Base-by-base conservation (phyloP, 2,888 invertebrate genomes). In the Lapara coniferarum region DNA sequence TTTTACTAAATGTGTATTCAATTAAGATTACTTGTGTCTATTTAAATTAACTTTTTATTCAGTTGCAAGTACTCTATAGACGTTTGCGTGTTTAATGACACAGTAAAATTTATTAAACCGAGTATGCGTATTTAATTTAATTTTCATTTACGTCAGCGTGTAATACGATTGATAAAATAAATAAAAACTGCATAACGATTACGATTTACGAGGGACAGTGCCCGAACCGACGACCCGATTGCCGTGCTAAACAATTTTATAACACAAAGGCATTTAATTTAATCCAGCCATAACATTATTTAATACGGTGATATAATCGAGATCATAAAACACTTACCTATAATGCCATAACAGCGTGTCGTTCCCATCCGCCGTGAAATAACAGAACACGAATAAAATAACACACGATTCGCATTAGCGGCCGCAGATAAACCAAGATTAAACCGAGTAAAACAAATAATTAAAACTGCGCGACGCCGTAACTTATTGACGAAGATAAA, bases 221-320 rank as follows among this genome's bases (percentile, higher is more conserved):
- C 68, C 72, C 69, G 70, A 75, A 13, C 19, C 13, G 63, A 10
- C 49, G 49, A 19, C 13, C 46, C 19, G 49, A 78, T 74, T 74
- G 71, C 74, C 72, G 69, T 75, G 75, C 80, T 75, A 69, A 78
- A 81, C 76, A 79, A 74, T 81, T 84, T 81, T 82, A 84, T 83
- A 75, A 81, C 78, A 75, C 76, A 77, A 78, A 77, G 76, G 75
- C 77, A 74, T 82, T 84, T 78, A 81, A 83, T 83, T 81, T 80
- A 82, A 80, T 78, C 74, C 75, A 75, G 75, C 77, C 77, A 78
- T 81, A 79, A 82, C 80, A 75, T 79, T 79, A 80, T 81, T 80
- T 79, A 77, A 78, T 77, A 76, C 77, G 74, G 74, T 76, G 73
- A 82, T 85, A 84, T 81, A 81, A 85, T 80, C 73, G 78, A 73